Evolutionary conservation across 2,888 invertebrate genomes (phyloP), one percentile per base, ranked within the genome.

Genomic region (Erebia ligea): DNA sequence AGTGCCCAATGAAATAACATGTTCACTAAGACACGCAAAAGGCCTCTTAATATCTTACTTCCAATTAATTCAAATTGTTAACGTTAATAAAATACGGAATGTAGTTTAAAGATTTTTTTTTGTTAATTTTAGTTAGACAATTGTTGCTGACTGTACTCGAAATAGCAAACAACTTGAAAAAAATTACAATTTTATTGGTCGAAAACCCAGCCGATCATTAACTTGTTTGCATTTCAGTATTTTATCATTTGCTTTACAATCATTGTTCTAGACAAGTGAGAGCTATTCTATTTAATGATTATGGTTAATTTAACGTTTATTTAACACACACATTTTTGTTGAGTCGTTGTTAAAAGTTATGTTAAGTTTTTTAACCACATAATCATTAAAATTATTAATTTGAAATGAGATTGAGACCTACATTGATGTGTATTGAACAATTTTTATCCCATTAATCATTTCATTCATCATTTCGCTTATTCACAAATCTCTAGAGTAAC

Each of bases 281-380:
- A 62, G 10, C 6, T 17, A 45, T 61, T 52, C 10, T 15, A 48
- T 69, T 64, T 70, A 66, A 70, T 70, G 66, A 70, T 62, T 70
- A 62, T 61, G 70, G 59, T 64, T 4, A 13, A 15, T 48, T 34
- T 9, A 1, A 59, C 11, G 45, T 62, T 21, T 19, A 19, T 45
- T 19, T 4, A 59, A 17, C 11, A 9, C 2, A 59, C 1, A 5
- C 3, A 19, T 11, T 10, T 17, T 40, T 42, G 10, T 11, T 10
- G 10, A 42, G 10, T 1, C 9, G 0, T 42, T 42, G 11, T 42
- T 11, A 45, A 21, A 8, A 6, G 1, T 48, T 21, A 45, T 19
- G 6, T 17, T 48, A 17, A 6, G 13, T 13, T 21, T 62, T 64
- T 2, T 6, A 40, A 54, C 19, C 15, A 65, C 54, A 70, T 70